A percentile compares a stretch with the other conserved stretches of the same genome.
Evolutionary conservation across 2,888 invertebrate genomes (phyloP).

Genomic region (Palloptera scutellata): DNA sequence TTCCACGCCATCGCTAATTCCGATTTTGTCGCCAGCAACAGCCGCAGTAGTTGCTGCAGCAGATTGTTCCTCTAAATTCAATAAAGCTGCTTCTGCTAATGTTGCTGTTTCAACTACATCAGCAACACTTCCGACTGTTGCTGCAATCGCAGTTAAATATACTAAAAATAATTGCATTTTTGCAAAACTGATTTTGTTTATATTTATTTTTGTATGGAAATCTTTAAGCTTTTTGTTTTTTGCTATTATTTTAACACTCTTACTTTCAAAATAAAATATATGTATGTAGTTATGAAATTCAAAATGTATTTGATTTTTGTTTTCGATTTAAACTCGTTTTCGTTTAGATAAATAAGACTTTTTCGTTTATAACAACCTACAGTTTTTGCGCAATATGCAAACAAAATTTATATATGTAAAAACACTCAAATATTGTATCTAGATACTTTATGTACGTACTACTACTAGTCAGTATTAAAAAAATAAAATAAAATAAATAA

Average conservation of each 20-base stretch:
- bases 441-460: slow-evolving; percentile 8
- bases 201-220: slow-evolving; percentile 28
- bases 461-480: slow-evolving; percentile 1
- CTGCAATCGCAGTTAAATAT: slow-evolving; percentile 44
- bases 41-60: slow-evolving; percentile 22
- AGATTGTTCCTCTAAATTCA: slow-evolving; percentile 23
- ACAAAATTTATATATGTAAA: too few species aligned
- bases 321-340: slow-evolving; percentile 11
- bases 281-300: too few species aligned
- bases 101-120: slow-evolving; percentile 41
- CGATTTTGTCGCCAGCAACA: slow-evolving; percentile 37
- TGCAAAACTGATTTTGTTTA: slow-evolving; percentile 32
- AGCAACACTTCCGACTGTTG: slow-evolving; percentile 54
- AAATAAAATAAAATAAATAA: too few species aligned
- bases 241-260: slow-evolving; percentile 26
- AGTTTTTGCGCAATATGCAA: too few species aligned
- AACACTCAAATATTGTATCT: slow-evolving; percentile 14
- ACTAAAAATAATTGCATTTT: slow-evolving; percentile 53
- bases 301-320: slow-evolving; percentile 19
- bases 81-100: slow-evolving; percentile 35
- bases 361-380: too few species aligned
- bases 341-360: not conserved
- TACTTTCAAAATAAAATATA: not conserved
- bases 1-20: slow-evolving; percentile 34
- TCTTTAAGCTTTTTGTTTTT: slow-evolving; percentile 30